These are phyloP conservation scores for Torymus auratus DNA, from an alignment of 2,888 invertebrate genomes.

Conservation along the genomic window DNA sequence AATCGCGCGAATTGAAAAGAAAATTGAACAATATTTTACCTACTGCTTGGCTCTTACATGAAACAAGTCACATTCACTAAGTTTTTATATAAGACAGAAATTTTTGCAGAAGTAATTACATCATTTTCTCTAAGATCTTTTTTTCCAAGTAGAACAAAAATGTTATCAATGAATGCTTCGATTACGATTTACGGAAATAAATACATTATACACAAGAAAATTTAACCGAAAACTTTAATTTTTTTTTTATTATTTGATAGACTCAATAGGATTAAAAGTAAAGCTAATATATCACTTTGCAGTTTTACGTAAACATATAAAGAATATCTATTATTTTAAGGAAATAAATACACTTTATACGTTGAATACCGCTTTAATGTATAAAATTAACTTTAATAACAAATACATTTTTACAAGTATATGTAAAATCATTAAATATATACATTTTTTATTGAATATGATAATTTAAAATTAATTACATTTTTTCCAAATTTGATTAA, in stretches of 20 bases:
- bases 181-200: too few relatives aligned
- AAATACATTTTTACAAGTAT: constrained; percentile 24
- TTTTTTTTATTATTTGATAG: constrained; percentile 22
- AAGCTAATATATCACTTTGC: constrained; percentile 55
- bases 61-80: constrained; percentile 51
- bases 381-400: constrained; percentile 52
- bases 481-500: constrained; percentile 16
- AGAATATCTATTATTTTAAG: constrained; percentile 34
- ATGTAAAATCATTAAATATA: constrained; percentile 41
- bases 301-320: constrained; percentile 36
- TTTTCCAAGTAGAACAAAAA: too few relatives aligned
- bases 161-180: too few relatives aligned
- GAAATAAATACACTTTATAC: constrained; percentile 37
- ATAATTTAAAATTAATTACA: constrained; percentile 46
- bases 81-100: background rate
- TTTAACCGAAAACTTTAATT: background rate
- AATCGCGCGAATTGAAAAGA: constrained; percentile 17
- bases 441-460: constrained; percentile 47
- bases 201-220: too few relatives aligned
- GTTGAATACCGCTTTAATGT: constrained; percentile 29
- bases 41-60: constrained; percentile 26
- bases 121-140: too few relatives aligned
- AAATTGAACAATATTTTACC: constrained; percentile 28
- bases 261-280: constrained; percentile 45
- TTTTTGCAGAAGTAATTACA: too few relatives aligned